A percentile compares a stretch with the other conserved stretches of the same genome.
Conservation (phyloP, 2,113 vertebrate species). For the Epinephelus fuscoguttatus region DNA sequence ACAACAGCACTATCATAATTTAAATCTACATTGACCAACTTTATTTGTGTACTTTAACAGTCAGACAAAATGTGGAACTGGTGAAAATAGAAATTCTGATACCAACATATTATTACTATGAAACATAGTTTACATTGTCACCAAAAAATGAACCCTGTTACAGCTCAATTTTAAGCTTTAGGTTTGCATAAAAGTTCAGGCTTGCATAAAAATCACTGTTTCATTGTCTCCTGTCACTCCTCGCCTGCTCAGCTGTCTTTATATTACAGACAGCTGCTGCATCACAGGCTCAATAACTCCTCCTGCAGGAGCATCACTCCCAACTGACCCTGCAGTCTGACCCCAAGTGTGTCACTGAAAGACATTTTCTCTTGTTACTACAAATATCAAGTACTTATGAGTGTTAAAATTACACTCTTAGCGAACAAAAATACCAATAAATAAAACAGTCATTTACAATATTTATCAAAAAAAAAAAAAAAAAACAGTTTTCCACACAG, state of each 20-base stretch:
- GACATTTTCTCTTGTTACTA: constrained; percentile 55
- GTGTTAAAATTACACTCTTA: constrained; percentile 53
- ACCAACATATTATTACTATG: constrained; percentile 53
- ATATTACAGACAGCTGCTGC: background rate
- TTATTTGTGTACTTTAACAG: constrained; percentile 71
- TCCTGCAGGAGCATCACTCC: constrained; percentile 2
- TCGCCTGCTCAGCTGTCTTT: background rate
- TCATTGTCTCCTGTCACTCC: constrained; percentile 4
- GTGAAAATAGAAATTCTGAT: constrained; percentile 73
- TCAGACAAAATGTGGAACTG: constrained; percentile 63
- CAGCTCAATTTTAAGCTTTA: constrained; percentile 36
- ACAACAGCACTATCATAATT: background rate
- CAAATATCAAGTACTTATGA: constrained; percentile 72
- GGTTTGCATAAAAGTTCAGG: constrained; percentile 40
- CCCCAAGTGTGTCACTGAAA: constrained; percentile 17
- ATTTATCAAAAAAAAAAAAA: constrained; percentile 45
- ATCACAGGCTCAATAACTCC: constrained; percentile 5
- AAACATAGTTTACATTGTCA: constrained; percentile 61
- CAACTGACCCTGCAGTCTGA: constrained; percentile 9
- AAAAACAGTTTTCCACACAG: constrained; percentile 41
- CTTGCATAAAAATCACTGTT: constrained; percentile 37
- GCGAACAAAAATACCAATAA: constrained; percentile 61
- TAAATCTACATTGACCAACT: constrained; percentile 64
- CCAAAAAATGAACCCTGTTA: constrained; percentile 28
- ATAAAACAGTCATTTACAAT: constrained; percentile 67